Percentiles rank a stretch among this genome's conserved stretches.
Evolutionary conservation across 2,888 invertebrate species (phyloP).

Genomic region (Sylvicola cinctus): DNA sequence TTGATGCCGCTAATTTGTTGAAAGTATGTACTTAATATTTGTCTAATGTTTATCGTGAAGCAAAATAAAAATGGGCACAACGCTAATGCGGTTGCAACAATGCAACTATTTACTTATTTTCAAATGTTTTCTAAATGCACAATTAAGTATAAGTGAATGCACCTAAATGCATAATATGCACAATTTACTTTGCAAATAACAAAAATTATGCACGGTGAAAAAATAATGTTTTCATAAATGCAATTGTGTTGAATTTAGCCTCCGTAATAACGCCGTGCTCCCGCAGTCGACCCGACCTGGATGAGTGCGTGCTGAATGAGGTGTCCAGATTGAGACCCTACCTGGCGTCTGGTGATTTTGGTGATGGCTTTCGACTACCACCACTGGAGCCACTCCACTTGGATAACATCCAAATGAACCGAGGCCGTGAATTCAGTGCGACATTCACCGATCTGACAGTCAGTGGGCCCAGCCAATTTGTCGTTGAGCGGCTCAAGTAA

Average conservation of each 20-base stretch:
- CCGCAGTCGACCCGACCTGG: constrained; percentile 20
- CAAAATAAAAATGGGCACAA: no score
- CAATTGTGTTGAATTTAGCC: constrained; percentile 10
- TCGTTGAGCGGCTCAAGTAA: constrained; percentile 22
- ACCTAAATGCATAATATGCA: no score
- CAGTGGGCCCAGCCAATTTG: constrained; percentile 22
- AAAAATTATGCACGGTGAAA: no score
- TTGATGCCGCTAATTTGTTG: no score
- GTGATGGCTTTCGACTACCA: constrained; percentile 21
- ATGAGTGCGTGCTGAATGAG: constrained; percentile 20
- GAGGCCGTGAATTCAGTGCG: constrained; percentile 21
- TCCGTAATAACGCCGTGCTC: constrained; percentile 20
- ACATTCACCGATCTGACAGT: constrained; percentile 19
- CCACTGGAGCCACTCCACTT: constrained; percentile 19
- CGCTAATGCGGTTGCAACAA: no score
- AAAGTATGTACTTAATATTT: no score
- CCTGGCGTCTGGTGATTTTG: constrained; percentile 19
- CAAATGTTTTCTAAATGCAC: no score
- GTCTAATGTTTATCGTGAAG: no score
- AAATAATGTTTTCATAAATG: no score
- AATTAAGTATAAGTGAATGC: no score
- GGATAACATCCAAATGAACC: constrained; percentile 20
- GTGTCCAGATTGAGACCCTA: constrained; percentile 18
- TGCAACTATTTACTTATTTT: no score
- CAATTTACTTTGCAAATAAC: no score